phyloP scores from a whole-genome alignment of 2,113 vertebrate genomes.

The Pardalotus punctatus region DNA sequence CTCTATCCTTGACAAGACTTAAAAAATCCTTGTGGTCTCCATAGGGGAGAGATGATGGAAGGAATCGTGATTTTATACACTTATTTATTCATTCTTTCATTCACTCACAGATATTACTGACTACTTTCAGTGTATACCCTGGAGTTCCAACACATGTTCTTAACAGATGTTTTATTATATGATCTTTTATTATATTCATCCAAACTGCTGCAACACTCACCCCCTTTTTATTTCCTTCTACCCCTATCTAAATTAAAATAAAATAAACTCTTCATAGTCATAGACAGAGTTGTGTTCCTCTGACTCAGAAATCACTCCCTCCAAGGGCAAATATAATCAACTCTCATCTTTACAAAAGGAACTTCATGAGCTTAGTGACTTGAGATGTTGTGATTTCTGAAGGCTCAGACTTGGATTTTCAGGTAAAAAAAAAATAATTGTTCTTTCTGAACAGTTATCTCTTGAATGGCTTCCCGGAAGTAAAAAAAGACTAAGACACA shows the following conservation, averaged over 20 bases:
- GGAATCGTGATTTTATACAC: constrained; percentile 19
- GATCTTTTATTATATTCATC: constrained; percentile 70
- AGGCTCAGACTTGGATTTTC: neutral
- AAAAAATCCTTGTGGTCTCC: neutral
- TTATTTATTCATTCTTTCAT: constrained; percentile 66
- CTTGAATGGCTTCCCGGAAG: neutral
- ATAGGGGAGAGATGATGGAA: neutral
- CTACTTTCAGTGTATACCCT: constrained; percentile 64
- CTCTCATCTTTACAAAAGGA: constrained; percentile 11
- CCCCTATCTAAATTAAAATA: constrained; percentile 63
- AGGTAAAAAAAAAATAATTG: neutral
- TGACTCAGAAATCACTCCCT: constrained; percentile 25
- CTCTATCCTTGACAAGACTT: neutral
- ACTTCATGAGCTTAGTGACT: neutral
- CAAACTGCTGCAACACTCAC: constrained; percentile 56
- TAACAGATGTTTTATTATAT: constrained; percentile 75
- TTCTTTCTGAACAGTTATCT: neutral
- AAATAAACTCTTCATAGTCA: constrained; percentile 42
- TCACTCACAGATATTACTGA: constrained; percentile 63
- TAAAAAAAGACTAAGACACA: neutral
- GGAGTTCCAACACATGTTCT: constrained; percentile 71
- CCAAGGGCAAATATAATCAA: constrained; percentile 10
- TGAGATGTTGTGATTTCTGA: neutral
- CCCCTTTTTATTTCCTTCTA: constrained; percentile 25
- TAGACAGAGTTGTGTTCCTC: neutral